Evolutionary conservation across 2,888 invertebrate genomes (phyloP).

Genomic region (Teleiodes luculella): DNA sequence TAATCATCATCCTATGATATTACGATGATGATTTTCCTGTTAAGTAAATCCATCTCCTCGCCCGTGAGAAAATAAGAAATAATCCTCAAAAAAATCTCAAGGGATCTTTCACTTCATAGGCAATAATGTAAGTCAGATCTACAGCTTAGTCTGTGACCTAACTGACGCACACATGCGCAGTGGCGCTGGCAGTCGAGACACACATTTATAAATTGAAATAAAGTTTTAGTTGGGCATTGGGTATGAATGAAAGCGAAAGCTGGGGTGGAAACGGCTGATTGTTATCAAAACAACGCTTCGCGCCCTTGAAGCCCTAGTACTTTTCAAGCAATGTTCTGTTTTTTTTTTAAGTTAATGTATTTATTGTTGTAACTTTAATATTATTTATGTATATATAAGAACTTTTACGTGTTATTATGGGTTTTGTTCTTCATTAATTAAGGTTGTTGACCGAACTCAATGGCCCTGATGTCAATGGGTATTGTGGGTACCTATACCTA

Average conservation of each 20-base stretch:
- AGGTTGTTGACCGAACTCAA: too few species aligned
- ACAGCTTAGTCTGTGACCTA: conserved; percentile 43
- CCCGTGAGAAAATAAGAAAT: too few species aligned
- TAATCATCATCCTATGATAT: too few species aligned
- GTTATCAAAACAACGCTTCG: conserved; percentile 53
- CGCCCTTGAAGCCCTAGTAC: conserved; percentile 14
- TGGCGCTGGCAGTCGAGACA: conserved; percentile 37
- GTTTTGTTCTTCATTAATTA: too few species aligned
- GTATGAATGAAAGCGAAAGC: conserved; percentile 75
- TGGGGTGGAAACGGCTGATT: conserved; percentile 39
- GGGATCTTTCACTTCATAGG: conserved; percentile 15
- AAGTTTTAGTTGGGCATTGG: conserved; percentile 76
- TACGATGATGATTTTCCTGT: too few species aligned
- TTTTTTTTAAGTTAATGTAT: too few species aligned
- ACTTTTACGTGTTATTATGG: too few species aligned
- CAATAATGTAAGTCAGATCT: conserved; percentile 10
- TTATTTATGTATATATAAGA: too few species aligned
- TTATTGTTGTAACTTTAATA: too few species aligned
- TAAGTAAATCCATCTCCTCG: too few species aligned
- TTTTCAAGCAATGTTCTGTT: not conserved
- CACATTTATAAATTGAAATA: conserved; percentile 73
- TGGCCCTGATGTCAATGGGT: too few species aligned
- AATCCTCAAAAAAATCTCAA: not conserved
- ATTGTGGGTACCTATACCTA: too few species aligned
- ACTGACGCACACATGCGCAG: conserved; percentile 64